These are phyloP conservation scores for Iphiclides podalirius DNA, from an alignment of 2,888 invertebrate species.

Conservation along the genomic window DNA sequence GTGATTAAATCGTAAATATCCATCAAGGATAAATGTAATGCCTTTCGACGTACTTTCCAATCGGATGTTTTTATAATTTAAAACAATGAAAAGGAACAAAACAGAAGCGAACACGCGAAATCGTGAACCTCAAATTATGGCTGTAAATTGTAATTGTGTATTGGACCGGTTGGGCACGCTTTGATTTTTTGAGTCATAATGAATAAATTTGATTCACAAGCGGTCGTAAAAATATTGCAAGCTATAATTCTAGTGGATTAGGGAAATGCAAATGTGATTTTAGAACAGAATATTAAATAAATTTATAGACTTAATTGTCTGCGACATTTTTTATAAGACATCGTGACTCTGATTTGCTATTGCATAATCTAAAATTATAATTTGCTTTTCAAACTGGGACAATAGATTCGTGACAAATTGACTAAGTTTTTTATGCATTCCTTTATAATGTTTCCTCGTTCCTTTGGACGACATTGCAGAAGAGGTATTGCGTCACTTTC, in stretches of 20 bases:
- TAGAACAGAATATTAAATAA: not conserved
- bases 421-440: too few relatives aligned
- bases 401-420: too few relatives aligned
- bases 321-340: not conserved
- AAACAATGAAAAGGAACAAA: conserved; percentile 46
- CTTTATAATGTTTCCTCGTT: too few relatives aligned
- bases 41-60: conserved; percentile 23
- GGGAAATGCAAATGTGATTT: not conserved
- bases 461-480: too few relatives aligned
- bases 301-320: not conserved
- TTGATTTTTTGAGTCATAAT: conserved; percentile 33
- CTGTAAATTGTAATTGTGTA: conserved; percentile 43
- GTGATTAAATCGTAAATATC: conserved; percentile 17
- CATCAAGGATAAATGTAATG: conserved; percentile 9
- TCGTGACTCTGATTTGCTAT: not conserved
- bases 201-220: conserved; percentile 40
- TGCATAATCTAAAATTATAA: too few relatives aligned
- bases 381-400: too few relatives aligned
- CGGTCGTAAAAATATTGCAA: conserved; percentile 35
- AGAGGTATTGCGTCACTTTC: too few relatives aligned
- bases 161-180: conserved; percentile 28
- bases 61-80: conserved; percentile 32
- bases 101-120: conserved; percentile 46
- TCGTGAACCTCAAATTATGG: conserved; percentile 31
- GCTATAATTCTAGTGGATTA: not conserved